Percentiles rank a stretch among this genome's conserved stretches.
Evolutionary conservation across 1,140 invertebrate species (phyloP).

Genomic region (Panonychus citri): DNA sequence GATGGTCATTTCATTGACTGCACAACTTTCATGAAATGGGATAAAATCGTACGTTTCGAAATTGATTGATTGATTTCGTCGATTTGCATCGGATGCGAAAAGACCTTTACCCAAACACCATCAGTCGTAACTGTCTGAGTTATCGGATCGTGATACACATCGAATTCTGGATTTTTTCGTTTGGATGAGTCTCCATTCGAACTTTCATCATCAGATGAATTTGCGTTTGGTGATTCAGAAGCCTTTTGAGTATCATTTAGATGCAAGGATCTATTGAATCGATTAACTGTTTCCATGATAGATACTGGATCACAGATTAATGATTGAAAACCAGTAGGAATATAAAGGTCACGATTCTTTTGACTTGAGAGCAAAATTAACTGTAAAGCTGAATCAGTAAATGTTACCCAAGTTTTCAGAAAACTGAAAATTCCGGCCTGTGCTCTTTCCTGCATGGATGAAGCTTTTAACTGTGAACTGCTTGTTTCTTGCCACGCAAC

Average conservation of each 20-base stretch:
- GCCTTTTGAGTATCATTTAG: not conserved
- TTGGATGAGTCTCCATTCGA: not conserved
- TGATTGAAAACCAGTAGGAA: slow-evolving; percentile 64
- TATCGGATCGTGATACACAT: not conserved
- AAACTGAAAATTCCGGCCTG: not conserved
- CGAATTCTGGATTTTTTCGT: not conserved
- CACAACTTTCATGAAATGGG: not conserved
- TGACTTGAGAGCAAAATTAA: slow-evolving; percentile 18
- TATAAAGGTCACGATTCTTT: slow-evolving; percentile 45
- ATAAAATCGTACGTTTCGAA: not conserved
- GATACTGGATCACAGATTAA: slow-evolving; percentile 23
- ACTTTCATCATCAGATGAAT: not conserved
- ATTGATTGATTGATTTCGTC: not conserved
- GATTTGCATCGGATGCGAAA: not conserved
- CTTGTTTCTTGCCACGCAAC: slow-evolving; percentile 21
- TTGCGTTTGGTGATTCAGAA: not conserved
- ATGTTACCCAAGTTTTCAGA: slow-evolving; percentile 26
- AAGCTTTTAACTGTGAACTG: not conserved
- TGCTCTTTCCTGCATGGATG: not conserved
- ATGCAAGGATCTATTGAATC: not conserved
- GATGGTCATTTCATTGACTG: not conserved
- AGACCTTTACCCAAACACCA: not conserved
- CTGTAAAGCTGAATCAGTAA: slow-evolving; percentile 29
- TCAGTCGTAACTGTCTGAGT: not conserved
- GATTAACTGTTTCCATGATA: slow-evolving; percentile 7